phyloP scores from a whole-genome alignment of 2,113 vertebrate genomes.

The Engystomops pustulosus region DNA sequence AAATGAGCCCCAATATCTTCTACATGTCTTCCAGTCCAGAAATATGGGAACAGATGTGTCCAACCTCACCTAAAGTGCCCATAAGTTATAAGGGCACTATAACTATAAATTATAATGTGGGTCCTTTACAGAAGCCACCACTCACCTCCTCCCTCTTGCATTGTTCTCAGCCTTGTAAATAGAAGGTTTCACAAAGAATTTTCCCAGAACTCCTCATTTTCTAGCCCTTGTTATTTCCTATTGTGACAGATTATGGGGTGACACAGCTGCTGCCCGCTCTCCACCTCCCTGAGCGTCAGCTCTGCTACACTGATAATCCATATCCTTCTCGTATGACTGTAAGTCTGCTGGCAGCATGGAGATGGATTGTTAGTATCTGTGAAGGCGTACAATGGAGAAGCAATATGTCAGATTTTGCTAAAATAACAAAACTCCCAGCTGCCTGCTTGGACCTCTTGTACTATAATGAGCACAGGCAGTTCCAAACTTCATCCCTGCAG shows the following conservation, averaged over 20 bases:
- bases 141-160: too few species aligned
- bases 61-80: too few species aligned
- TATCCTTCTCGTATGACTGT: background rate
- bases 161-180: too few species aligned
- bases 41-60: too few species aligned
- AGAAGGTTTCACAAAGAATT: too few species aligned
- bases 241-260: background rate
- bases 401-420: slow-evolving; percentile 29
- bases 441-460: slow-evolving; percentile 9
- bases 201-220: background rate
- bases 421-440: slow-evolving; percentile 35
- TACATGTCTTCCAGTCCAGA: too few species aligned
- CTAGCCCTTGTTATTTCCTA: too few species aligned
- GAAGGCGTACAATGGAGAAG: slow-evolving; percentile 27
- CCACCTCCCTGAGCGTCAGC: background rate
- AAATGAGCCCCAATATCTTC: too few species aligned
- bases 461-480: slow-evolving; percentile 44
- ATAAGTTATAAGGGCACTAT: too few species aligned
- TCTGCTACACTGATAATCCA: background rate
- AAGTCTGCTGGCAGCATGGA: background rate
- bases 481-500: slow-evolving; percentile 4
- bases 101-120: too few species aligned
- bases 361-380: slow-evolving; percentile 27
- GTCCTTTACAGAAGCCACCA: too few species aligned
- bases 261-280: background rate